Evolutionary conservation across 1,140 invertebrate species (phyloP).

Genomic region (Pseudomyrmex pallidus): DNA sequence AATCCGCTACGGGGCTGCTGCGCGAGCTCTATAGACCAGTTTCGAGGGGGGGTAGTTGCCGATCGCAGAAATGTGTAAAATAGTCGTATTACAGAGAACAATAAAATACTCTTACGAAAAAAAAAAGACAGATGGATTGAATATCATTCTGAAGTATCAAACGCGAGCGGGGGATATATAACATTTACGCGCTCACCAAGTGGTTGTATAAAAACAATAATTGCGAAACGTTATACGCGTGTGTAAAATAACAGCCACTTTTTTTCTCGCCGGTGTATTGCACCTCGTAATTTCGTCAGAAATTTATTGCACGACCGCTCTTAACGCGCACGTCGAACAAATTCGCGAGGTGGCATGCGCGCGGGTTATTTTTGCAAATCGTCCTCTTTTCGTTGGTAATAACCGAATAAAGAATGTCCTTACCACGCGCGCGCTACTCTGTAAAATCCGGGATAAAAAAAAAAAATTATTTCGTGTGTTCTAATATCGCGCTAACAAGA

Average conservation of each 20-base stretch:
- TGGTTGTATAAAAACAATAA: neutral
- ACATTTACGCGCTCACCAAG: too few relatives aligned
- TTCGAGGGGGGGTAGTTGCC: too few relatives aligned
- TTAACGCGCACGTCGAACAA: neutral
- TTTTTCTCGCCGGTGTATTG: neutral
- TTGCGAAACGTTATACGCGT: neutral
- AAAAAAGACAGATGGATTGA: too few relatives aligned
- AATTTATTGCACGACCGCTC: neutral
- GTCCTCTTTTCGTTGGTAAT: neutral
- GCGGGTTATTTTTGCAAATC: conserved; percentile 28
- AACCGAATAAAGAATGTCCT: neutral
- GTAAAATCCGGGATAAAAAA: too few relatives aligned
- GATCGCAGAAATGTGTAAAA: too few relatives aligned
- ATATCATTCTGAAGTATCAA: too few relatives aligned
- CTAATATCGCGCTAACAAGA: neutral
- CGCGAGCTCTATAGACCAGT: neutral
- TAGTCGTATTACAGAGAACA: too few relatives aligned
- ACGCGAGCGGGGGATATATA: too few relatives aligned
- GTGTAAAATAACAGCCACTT: conserved; percentile 24
- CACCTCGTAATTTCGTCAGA: conserved; percentile 5
- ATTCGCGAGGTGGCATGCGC: neutral
- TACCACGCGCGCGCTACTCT: too few relatives aligned
- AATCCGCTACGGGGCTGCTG: neutral
- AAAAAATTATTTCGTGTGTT: neutral
- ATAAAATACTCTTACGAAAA: too few relatives aligned